Conservation (phyloP, 2,888 invertebrate genomes). For the Nycteola revayana region DNA sequence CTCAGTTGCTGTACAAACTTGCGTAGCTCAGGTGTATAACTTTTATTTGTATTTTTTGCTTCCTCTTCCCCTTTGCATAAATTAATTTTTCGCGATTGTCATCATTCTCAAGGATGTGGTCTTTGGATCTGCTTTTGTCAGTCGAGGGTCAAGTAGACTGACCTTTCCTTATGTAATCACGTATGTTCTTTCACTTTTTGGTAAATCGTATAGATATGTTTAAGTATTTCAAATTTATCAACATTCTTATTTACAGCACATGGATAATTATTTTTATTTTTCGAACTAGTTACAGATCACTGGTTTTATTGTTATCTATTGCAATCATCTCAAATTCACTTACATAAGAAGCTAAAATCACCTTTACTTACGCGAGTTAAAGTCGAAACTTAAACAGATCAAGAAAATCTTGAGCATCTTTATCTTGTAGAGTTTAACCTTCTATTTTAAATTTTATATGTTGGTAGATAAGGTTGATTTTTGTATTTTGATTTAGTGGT, state of each 20-base stretch:
- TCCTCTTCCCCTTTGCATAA: constrained; percentile 79
- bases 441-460: constrained; percentile 17
- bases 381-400: constrained; percentile 47
- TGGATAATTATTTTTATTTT: constrained; percentile 56
- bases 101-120: constrained; percentile 29
- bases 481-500: constrained; percentile 19
- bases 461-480: constrained; percentile 32
- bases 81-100: constrained; percentile 66
- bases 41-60: constrained; percentile 74
- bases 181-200: too few species aligned
- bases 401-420: constrained; percentile 40
- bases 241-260: too few species aligned
- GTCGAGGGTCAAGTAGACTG: too few species aligned
- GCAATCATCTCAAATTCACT: constrained; percentile 50
- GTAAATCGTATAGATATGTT: too few species aligned
- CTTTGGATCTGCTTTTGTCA: constrained; percentile 16
- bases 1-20: constrained; percentile 44
- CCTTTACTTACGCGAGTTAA: constrained; percentile 39
- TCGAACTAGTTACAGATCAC: constrained; percentile 73
- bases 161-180: too few species aligned
- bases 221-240: too few species aligned
- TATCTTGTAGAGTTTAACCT: constrained; percentile 8
- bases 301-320: constrained; percentile 67
- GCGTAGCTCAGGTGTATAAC: constrained; percentile 75
- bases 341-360: constrained; percentile 34